phyloP scores from a whole-genome alignment of 2,113 vertebrate genomes.

The Charina bottae region DNA sequence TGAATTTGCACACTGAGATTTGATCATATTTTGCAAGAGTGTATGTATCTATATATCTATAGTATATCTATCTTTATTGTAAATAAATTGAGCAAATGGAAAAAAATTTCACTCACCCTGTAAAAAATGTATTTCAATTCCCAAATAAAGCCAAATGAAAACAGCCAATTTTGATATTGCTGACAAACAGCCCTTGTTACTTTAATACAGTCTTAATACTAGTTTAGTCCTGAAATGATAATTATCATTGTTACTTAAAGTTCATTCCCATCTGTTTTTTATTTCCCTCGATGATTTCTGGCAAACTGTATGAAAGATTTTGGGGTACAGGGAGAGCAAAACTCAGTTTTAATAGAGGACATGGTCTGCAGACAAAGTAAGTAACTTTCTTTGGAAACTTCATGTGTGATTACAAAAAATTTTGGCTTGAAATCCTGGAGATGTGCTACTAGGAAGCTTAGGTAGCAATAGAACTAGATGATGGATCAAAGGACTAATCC shows the following conservation, averaged over 20 bases:
- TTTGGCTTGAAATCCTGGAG: background rate
- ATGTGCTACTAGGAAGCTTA: background rate
- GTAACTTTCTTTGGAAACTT: too few relatives aligned
- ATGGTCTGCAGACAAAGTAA: background rate
- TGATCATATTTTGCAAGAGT: background rate
- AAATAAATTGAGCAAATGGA: background rate
- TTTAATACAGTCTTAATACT: background rate
- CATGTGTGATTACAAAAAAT: background rate
- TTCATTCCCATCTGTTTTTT: background rate
- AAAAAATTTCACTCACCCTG: too few relatives aligned
- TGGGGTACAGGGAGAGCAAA: background rate
- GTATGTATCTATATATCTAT: too few relatives aligned
- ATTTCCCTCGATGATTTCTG: background rate
- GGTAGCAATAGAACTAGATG: background rate
- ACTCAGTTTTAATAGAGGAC: background rate
- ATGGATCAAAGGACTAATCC: background rate
- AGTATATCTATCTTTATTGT: too few relatives aligned
- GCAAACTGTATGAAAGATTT: background rate
- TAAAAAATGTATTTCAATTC: background rate
- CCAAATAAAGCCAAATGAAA: background rate
- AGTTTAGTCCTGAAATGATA: background rate
- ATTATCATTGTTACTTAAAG: background rate
- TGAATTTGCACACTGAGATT: background rate
- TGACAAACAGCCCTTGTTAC: background rate
- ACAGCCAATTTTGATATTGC: background rate